phyloP scores from a whole-genome alignment of 2,113 vertebrate genomes.

The Corynorhinus townsendii region DNA sequence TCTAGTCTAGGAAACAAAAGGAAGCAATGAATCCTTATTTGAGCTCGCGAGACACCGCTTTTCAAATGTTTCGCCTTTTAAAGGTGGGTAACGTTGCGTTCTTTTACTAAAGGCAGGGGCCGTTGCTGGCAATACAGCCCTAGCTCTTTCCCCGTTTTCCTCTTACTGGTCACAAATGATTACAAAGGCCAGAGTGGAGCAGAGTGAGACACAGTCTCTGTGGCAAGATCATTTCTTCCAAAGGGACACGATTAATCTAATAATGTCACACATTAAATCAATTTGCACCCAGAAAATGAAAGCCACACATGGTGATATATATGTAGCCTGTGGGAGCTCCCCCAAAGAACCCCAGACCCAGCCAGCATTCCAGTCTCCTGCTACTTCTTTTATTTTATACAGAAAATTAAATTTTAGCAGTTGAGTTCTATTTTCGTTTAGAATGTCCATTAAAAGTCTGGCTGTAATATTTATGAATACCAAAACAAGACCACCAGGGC shows the following conservation, averaged over 20 bases:
- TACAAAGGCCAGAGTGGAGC: not conserved
- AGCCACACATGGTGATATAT: conserved; percentile 49
- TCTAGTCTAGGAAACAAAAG: not conserved
- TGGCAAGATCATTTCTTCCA: conserved; percentile 47
- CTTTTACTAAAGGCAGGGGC: not conserved
- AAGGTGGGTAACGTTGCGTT: not conserved
- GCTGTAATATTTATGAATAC: conserved; percentile 85
- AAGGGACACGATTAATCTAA: conserved; percentile 57
- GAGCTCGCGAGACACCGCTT: not conserved
- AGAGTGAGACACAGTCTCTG: not conserved
- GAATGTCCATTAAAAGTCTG: conserved; percentile 76
- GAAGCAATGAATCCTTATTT: not conserved
- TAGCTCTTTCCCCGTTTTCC: not conserved
- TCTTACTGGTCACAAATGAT: not conserved
- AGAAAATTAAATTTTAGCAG: conserved; percentile 78
- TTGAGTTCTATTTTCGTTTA: conserved; percentile 78
- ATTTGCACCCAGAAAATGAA: conserved; percentile 66
- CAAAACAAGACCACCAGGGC: conserved; percentile 82
- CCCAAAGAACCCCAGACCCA: not conserved
- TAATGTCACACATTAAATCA: conserved; percentile 52
- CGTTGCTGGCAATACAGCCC: accelerated
- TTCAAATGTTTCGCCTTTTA: not conserved
- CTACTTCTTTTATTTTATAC: conserved; percentile 65
- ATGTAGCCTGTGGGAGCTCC: not conserved
- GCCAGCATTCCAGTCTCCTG: conserved; percentile 23